phyloP scores from a whole-genome alignment of 2,888 invertebrate genomes.

The Tridacna gigas region DNA sequence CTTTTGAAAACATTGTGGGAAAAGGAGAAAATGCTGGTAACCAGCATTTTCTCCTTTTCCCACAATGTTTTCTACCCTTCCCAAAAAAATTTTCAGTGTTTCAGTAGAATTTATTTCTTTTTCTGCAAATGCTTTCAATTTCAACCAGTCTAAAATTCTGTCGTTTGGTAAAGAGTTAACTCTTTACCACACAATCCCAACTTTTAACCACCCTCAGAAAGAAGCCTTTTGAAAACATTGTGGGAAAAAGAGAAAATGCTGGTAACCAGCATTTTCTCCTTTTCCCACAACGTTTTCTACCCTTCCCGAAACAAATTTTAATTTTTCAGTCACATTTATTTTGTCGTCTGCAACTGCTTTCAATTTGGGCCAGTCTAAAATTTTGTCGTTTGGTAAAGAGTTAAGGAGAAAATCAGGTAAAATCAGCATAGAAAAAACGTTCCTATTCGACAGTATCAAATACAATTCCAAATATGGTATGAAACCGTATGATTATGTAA shows the following conservation, averaged over 20 bases:
- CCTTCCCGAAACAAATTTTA: too few species aligned
- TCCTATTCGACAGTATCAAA: too few species aligned
- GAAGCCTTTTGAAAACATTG: not conserved
- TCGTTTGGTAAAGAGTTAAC: not conserved
- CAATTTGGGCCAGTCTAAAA: too few species aligned
- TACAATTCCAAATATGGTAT: too few species aligned
- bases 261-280: not conserved
- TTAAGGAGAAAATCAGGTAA: too few species aligned
- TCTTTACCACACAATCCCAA: not conserved
- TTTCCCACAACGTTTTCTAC: not conserved
- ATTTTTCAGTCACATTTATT: too few species aligned
- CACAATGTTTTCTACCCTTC: not conserved
- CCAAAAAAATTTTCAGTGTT: not conserved
- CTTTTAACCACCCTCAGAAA: too few species aligned
- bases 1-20: slow-evolving; percentile 9
- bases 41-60: slow-evolving; percentile 4
- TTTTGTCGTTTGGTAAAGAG: too few species aligned
- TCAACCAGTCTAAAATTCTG: not conserved
- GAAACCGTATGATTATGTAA: too few species aligned
- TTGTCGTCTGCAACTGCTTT: too few species aligned
- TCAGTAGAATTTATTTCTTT: not conserved
- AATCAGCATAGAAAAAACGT: too few species aligned
- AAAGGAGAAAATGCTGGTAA: slow-evolving; percentile 7
- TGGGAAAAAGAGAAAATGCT: not conserved
- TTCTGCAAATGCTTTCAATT: not conserved